Base-by-base conservation (phyloP, 1,140 invertebrate species). In the Zaprionus africanus region DNA sequence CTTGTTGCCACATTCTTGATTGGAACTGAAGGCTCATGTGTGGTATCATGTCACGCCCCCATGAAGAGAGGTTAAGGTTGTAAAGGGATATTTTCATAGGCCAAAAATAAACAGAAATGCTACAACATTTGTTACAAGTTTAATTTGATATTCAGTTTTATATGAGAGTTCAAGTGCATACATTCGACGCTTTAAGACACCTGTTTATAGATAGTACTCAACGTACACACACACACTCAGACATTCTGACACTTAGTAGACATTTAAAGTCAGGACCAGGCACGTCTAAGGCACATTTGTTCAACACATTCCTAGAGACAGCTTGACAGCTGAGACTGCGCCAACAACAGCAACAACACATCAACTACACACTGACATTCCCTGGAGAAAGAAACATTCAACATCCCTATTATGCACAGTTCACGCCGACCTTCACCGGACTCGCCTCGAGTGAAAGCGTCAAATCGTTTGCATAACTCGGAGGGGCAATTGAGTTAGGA, bases 281-380 rank as follows among this genome's bases (percentile, higher is more conserved):
- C 28, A 72, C 62, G 61, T 38, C 54, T 24, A 12, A 12, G 51
- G 12, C 43, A 12, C 64, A 73, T 67, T 68, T 61, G 26, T 61
- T 38, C 54, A 11, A 34, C 38, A 5, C 43, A 60, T 73, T 34
- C 19, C 7, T 36, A 56, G 49, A 54, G 72, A 53, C 72, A 75
- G 28, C 11, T 69, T 62, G 59, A 69, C 72, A 75, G 59, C 51
- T 70, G 49, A 31, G 28, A 58, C 57, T 70, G 31, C 38, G 72
- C 58, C 66, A 70, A 56, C 22, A 46, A n/a, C 69, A 36, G 31
- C n/a, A 49, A 49, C 6, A 9, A 49, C n/a, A 49, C 41, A 46
- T 19, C 43, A 22, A 12, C 43, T 46, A 19, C 34, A n/a, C 31
- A 54, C 15, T 22, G 11, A 49, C 24, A 15, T 58, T 17, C 34